A percentile compares a stretch with the other conserved stretches of the same genome.
Conservation (phyloP, 2,797 vertebrate genomes). For the Chloroceryle amazona region DNA sequence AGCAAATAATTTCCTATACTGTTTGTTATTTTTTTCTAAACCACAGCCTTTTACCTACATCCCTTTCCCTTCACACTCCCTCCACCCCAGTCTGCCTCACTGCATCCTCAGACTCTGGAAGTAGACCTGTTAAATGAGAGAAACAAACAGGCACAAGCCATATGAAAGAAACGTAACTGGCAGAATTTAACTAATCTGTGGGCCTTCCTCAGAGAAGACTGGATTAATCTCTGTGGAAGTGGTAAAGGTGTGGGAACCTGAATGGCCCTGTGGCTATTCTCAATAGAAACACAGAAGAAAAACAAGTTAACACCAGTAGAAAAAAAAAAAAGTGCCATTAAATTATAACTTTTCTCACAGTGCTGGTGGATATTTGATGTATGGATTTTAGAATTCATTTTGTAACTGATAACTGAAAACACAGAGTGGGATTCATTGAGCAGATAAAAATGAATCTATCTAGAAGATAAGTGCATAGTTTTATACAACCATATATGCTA, state of each 20-base stretch:
- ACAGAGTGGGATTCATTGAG: neutral
- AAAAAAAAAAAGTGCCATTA: neutral
- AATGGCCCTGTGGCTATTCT: neutral
- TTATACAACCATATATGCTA: neutral
- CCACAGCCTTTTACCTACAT: neutral
- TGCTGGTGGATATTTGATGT: neutral
- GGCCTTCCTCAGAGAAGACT: neutral
- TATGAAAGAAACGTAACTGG: neutral
- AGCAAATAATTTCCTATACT: neutral
- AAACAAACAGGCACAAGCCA: neutral
- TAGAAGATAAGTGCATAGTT: neutral
- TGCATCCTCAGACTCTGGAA: neutral
- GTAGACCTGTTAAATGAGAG: neutral
- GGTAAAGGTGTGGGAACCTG: neutral
- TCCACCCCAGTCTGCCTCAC: neutral
- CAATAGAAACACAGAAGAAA: neutral
- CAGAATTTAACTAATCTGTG: neutral
- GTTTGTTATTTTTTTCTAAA: neutral
- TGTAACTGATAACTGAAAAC: neutral
- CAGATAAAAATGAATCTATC: neutral
- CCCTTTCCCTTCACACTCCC: neutral
- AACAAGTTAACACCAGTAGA: neutral
- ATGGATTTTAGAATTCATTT: neutral
- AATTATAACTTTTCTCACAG: neutral
- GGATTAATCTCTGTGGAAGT: neutral